phyloP scores from a whole-genome alignment of 2,797 vertebrate genomes.

The Octomys mimax region DNA sequence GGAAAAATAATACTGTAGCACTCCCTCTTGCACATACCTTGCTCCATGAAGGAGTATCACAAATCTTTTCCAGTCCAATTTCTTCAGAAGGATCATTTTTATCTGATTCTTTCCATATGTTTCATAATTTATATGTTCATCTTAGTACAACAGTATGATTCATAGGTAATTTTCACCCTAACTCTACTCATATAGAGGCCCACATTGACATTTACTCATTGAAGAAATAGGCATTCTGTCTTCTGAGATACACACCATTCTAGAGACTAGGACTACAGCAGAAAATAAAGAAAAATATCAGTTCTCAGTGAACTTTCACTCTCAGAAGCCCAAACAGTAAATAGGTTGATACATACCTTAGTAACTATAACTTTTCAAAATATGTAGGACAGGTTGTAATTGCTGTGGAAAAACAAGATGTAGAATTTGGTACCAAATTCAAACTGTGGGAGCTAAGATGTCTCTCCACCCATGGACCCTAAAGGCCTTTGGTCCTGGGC shows the following conservation, averaged over 20 bases:
- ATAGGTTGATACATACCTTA: background rate
- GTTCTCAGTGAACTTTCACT: background rate
- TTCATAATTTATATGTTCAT: background rate
- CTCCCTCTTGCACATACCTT: background rate
- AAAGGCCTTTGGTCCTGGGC: background rate
- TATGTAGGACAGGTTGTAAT: background rate
- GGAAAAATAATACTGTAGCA: background rate
- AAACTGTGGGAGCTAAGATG: background rate
- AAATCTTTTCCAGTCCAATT: background rate
- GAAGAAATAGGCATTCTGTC: background rate
- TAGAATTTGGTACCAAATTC: background rate
- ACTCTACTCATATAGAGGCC: background rate
- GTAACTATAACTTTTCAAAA: background rate
- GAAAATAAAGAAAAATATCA: background rate
- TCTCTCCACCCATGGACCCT: rapidly evolving
- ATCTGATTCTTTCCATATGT: background rate
- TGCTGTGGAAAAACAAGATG: background rate
- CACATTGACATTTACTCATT: background rate
- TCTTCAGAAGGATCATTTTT: background rate
- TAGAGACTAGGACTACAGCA: background rate
- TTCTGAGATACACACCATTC: background rate
- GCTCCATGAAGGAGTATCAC: no score
- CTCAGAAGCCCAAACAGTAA: background rate
- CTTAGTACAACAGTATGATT: background rate
- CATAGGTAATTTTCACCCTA: background rate